Evolutionary conservation across 64 coral and sea anemone genomes (phyloP).

Genomic region (Montipora sp.): DNA sequence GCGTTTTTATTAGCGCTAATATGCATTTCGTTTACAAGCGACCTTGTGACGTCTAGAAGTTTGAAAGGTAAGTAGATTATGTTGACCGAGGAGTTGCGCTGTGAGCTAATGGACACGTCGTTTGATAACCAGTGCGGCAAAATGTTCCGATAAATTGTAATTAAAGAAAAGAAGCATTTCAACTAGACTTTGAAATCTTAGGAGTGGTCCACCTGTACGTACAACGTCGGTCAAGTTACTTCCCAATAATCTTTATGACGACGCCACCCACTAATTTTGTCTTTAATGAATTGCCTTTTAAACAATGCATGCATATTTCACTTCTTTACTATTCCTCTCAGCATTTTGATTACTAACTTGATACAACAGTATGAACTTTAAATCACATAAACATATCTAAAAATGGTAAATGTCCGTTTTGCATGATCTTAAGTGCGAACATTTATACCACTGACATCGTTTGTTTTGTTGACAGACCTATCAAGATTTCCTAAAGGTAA

Average conservation of each 20-base stretch:
- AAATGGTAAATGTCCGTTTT: too few relatives aligned
- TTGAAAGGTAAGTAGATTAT: conserved; percentile 14
- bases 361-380: too few relatives aligned
- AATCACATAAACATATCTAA: too few relatives aligned
- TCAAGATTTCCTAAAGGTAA: conserved; percentile 46
- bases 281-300: too few relatives aligned
- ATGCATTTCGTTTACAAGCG: conserved; percentile 25
- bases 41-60: conserved; percentile 35
- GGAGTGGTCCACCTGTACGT: not conserved
- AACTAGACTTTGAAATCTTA: not conserved
- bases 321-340: too few relatives aligned
- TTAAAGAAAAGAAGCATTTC: not conserved
- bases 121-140: not conserved
- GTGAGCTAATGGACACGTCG: not conserved
- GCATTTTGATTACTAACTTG: too few relatives aligned
- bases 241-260: too few relatives aligned
- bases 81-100: not conserved
- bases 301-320: too few relatives aligned
- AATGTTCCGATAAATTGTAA: not conserved
- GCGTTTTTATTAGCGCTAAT: conserved; percentile 22
- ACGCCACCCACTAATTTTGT: too few relatives aligned
- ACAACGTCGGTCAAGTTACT: not conserved
- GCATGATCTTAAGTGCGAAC: too few relatives aligned
- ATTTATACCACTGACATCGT: not conserved
- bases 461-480: not conserved